Evolutionary conservation across 2,113 vertebrate species (phyloP).

Genomic region (Excalfactoria chinensis): DNA sequence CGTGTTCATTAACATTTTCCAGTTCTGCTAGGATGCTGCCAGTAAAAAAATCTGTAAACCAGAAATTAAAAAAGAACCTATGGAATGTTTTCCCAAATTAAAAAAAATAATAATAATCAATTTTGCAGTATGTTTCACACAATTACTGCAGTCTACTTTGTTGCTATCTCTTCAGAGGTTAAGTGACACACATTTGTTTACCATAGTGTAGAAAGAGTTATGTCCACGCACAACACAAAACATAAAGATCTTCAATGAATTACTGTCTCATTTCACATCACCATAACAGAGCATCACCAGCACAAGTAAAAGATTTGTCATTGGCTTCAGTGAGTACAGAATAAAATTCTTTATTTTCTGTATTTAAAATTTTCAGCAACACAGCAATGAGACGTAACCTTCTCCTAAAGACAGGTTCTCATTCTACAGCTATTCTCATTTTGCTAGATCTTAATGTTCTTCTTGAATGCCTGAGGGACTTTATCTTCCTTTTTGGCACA

Average conservation of each 20-base stretch:
- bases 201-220: neutral
- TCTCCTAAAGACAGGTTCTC: conserved; percentile 68
- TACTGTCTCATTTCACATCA: neutral
- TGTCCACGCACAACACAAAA: neutral
- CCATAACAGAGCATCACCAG: neutral
- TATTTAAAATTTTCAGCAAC: conserved; percentile 59
- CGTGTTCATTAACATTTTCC: neutral
- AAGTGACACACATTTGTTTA: neutral
- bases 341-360: neutral
- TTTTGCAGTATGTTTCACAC: neutral
- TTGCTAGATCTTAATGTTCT: conserved; percentile 78
- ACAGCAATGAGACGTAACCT: conserved; percentile 70
- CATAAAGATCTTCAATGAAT: conserved; percentile 2
- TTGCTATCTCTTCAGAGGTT: neutral
- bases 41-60: neutral
- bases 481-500: conserved; percentile 77
- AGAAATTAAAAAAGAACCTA: neutral
- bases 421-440: conserved; percentile 70
- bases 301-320: neutral
- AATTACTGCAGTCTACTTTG: neutral
- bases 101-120: neutral
- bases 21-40: neutral
- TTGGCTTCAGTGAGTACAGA: neutral
- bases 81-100: neutral
- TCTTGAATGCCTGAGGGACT: conserved; percentile 75